Evolutionary conservation across 2,888 invertebrate species (phyloP).

Genomic region (Euproctis similis): DNA sequence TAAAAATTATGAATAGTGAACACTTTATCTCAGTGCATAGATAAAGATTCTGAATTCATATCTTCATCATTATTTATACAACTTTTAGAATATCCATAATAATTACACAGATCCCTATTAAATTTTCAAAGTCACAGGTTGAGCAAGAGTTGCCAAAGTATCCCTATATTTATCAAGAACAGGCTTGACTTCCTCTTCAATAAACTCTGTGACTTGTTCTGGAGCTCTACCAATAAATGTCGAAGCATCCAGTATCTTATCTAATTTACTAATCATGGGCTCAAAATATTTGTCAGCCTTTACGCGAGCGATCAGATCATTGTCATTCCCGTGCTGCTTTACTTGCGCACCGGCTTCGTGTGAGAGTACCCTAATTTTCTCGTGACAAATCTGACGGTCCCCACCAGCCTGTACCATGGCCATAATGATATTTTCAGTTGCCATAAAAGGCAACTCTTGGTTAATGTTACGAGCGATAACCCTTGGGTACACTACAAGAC

Average conservation of each 20-base stretch:
- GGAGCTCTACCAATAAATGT: conserved; percentile 94
- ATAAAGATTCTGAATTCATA: too few species aligned
- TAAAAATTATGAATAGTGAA: too few species aligned
- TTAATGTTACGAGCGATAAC: conserved; percentile 90
- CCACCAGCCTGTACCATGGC: conserved; percentile 98
- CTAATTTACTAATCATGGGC: conserved; percentile 86
- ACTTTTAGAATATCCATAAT: too few species aligned
- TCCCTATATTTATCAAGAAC: conserved; percentile 79
- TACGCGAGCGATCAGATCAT: conserved; percentile 92
- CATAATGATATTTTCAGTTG: conserved; percentile 98
- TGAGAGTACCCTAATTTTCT: conserved; percentile 93
- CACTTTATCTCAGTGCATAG: too few species aligned
- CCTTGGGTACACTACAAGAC: conserved; percentile 96
- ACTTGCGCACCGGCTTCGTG: conserved; percentile 94
- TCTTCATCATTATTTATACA: too few species aligned
- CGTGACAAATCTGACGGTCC: conserved; percentile 96
- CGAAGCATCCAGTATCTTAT: conserved; percentile 84
- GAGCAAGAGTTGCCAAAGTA: conserved; percentile 47
- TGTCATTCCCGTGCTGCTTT: conserved; percentile 91
- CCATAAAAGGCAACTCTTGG: conserved; percentile 98
- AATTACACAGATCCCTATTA: too few species aligned
- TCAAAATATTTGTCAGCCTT: conserved; percentile 85
- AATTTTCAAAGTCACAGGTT: conserved; percentile 65
- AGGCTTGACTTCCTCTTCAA: conserved; percentile 87
- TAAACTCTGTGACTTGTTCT: conserved; percentile 90